Base-by-base conservation (phyloP, 2,888 invertebrate genomes). In the Eupithecia pulchellata region DNA sequence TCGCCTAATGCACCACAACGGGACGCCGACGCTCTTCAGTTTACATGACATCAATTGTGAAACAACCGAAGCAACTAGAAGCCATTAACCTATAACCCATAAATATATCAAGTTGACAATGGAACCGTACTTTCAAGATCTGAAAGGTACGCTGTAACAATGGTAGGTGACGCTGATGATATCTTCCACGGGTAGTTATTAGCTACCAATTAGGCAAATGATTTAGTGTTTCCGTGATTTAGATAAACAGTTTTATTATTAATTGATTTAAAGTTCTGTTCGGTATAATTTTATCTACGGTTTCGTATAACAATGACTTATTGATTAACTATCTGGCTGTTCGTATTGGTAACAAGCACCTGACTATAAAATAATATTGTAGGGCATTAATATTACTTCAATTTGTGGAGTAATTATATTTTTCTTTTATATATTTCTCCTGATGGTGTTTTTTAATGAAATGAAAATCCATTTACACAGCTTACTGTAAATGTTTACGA, bases 121-220 rank as follows among this genome's bases (percentile, higher is more conserved):
- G 78, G 86, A 84, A 83, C 80, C 83, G 84, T 85, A 84, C 83
- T 87, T 82, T 87, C 88, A 89, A 90, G 90, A 60, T 25, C 34
- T 61, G 34, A 61, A 61, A 61, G 32, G 34, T 20, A 25, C 25
- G 78, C 81, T 75, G 84, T 84, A 85, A 87, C 86, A 89, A 89
- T 85, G 84, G 75, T 68, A 68, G 73, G 82, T 78, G 77, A 73
- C 75, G 78, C 77, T 79, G 92, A 92, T 92, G 87, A 77, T 90
- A 92, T 92, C 92, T 86, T 75, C 78, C 78, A 77, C 79, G 83
- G 86, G 84, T 87, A 87, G 86, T 83, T 79, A 83, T 86, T 84
- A 82, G 79, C 78, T 80, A 89, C 89, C 90, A 91, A 91, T 91
- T 92, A 92, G 91, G 84, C 82, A 86, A 88, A 87, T 84, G 78